Conservation (phyloP, 2,797 vertebrate genomes). For the Lycodopsis pacificus region DNA sequence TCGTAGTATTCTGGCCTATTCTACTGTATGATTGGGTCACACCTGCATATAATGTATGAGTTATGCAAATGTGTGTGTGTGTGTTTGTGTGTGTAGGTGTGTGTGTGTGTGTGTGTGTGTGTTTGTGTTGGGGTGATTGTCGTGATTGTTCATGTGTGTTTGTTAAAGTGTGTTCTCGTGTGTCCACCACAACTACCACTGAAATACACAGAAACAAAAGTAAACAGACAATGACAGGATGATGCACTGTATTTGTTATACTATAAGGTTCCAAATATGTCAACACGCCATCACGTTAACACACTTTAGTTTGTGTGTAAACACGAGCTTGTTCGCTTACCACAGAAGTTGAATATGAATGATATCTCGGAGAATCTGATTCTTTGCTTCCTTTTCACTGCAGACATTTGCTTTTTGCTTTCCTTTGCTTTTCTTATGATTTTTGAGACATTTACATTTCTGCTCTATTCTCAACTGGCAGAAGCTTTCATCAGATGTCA, state of each 20-base stretch:
- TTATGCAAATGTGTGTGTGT: neutral
- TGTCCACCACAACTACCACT: slow-evolving; percentile 21
- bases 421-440: slow-evolving; percentile 36
- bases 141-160: slow-evolving; percentile 15
- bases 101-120: slow-evolving; percentile 18
- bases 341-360: neutral
- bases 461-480: slow-evolving; percentile 39
- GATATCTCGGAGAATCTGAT: neutral
- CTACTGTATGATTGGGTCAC: slow-evolving; percentile 2
- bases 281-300: neutral
- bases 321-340: neutral
- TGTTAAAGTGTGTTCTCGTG: slow-evolving; percentile 16
- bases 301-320: neutral
- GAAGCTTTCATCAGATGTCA: slow-evolving; percentile 54
- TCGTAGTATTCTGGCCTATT: neutral
- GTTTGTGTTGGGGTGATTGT: neutral
- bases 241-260: neutral
- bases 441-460: slow-evolving; percentile 66
- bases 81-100: slow-evolving; percentile 26
- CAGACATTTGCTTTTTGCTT: slow-evolving; percentile 61
- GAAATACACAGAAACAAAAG: slow-evolving; percentile 11
- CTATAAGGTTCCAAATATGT: slow-evolving; percentile 7
- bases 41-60: neutral
- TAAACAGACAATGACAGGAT: neutral
- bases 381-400: slow-evolving; percentile 53